Evolutionary conservation across 2,888 invertebrate genomes (phyloP), one percentile per base, ranked within the genome.

Genomic region (Caradrina clavipalpis): DNA sequence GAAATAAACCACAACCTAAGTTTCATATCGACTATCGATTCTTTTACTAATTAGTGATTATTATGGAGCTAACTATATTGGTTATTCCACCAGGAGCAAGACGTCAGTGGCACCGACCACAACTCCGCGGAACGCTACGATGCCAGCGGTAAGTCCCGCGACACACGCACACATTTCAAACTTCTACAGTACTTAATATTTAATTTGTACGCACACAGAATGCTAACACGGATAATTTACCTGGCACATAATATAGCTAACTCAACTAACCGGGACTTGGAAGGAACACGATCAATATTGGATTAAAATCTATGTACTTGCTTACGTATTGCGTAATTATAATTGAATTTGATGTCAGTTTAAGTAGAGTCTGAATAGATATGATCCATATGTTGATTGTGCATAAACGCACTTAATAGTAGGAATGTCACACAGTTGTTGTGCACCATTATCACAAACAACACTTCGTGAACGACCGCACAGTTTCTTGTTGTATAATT

Each of bases 51-150:
- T 57, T 55, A 17, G 45, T 45, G 8, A 35, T 35, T 35, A 7
- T 8, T 26, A 42, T 7, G 15, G 11, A 42, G 42, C 15, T 11
- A 42, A 45, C 4, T 45, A 17, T 17, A 22, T 49, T 60, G 42
- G 2, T 57, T 71, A 39, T 69, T 22, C 21, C 42, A 21, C 7
- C 66, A 95, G 95, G 95, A 95, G 64, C 93, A 92, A 86, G 94
- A 95, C 60, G 86, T 86, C 2, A 87, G 84, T 76, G 88, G 88
- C 19, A 87, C 81, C 74, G 92, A 92, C 22, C 91, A 91, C 73
- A 87, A 70, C 73, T 82, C 89, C 3, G 90, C 85, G 26, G 92
- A 92, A 67, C 90, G 87, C 69, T 94, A 90, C 86, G 93, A 93
- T 45, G 77, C 84, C 13, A 88, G 80, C 73, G 94, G 95, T 95